Evolutionary conservation across 2,888 invertebrate species (phyloP), one percentile per base, ranked within the genome.

Genomic region (Heliconius charithonia): DNA sequence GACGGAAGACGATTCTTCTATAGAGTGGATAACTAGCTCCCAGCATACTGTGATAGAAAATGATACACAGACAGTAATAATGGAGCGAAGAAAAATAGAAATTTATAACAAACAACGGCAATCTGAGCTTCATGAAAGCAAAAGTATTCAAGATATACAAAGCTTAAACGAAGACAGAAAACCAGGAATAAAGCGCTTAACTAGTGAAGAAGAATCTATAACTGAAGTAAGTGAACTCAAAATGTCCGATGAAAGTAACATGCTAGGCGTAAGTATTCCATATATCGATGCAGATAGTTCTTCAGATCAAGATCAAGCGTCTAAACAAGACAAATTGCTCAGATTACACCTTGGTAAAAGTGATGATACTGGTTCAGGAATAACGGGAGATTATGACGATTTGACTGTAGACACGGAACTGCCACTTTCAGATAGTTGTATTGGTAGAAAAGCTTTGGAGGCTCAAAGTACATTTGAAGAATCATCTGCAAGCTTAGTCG

Each of bases 281-380:
- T 95, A 91, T 67, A 95, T 96, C 69, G 95, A 95, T 81, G 94
- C 94, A 51, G 95, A 96, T 84, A 94, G 96, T 91, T 92, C 95
- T 83, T 91, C 93, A 85, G 92, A 95, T 82, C 94, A 94, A 86
- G 94, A 94, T 81, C 93, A 92, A 81, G 87, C 84, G 76, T 90
- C 90, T 13, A 92, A 84, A 83, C 88, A 85, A 80, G 87, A 89
- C 27, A 87, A 87, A 70, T 89, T 88, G 81, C 80, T 82, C 0
- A 91, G 88, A 80, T 83, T 93, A 16, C 83, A 85, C 59, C 95
- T 96, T 4, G 96, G 96, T 80, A 93, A 94, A 84, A 97, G 97
- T 83, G 97, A 97, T 87, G 97, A 97, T 85, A 96, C 97, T 0
- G 96, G 95, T 2, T 97, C 97, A 2, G 97, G 96, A 96, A 94